Evolutionary conservation across 2,888 invertebrate species (phyloP).

Genomic region (Drosophila ustulata): DNA sequence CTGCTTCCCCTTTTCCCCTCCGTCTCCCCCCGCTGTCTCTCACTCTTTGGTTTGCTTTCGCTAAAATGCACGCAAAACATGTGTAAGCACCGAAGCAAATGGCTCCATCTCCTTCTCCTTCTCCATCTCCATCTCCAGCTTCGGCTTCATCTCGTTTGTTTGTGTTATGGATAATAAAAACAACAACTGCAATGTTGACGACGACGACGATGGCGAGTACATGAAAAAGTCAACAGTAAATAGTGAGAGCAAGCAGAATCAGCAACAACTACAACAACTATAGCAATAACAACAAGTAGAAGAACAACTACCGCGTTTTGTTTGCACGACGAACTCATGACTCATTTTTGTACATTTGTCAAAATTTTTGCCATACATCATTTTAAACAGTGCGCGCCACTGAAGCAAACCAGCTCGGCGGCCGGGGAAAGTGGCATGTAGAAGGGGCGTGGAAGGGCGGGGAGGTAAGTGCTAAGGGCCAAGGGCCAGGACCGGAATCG

Average conservation of each 20-base stretch:
- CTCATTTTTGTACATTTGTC: slow-evolving; percentile 83
- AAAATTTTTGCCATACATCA: slow-evolving; percentile 82
- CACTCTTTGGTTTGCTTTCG: not conserved
- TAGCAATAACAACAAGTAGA: slow-evolving; percentile 38
- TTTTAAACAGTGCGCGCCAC: slow-evolving; percentile 74
- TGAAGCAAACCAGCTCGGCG: slow-evolving; percentile 17
- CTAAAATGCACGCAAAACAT: slow-evolving; percentile 52
- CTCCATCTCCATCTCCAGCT: slow-evolving; percentile 27
- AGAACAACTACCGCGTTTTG: slow-evolving; percentile 67
- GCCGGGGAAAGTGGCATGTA: not conserved
- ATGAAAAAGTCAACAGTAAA: slow-evolving; percentile 78
- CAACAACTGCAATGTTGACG: slow-evolving; percentile 53
- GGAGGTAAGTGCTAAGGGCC: slow-evolving; percentile 2
- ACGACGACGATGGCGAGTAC: slow-evolving; percentile 62
- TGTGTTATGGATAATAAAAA: slow-evolving; percentile 70
- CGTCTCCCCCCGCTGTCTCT: not conserved
- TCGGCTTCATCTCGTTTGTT: slow-evolving; percentile 52
- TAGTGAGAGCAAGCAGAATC: slow-evolving; percentile 56
- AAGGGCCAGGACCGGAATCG: slow-evolving; percentile 19
- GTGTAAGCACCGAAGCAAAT: slow-evolving; percentile 60
- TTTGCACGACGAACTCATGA: slow-evolving; percentile 79
- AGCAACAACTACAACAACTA: slow-evolving; percentile 31
- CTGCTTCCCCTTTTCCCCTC: not conserved
- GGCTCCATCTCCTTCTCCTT: slow-evolving; percentile 34
- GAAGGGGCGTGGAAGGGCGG: not conserved